Conservation (phyloP, 2,888 invertebrate species). For the Hyposoter didymator region DNA sequence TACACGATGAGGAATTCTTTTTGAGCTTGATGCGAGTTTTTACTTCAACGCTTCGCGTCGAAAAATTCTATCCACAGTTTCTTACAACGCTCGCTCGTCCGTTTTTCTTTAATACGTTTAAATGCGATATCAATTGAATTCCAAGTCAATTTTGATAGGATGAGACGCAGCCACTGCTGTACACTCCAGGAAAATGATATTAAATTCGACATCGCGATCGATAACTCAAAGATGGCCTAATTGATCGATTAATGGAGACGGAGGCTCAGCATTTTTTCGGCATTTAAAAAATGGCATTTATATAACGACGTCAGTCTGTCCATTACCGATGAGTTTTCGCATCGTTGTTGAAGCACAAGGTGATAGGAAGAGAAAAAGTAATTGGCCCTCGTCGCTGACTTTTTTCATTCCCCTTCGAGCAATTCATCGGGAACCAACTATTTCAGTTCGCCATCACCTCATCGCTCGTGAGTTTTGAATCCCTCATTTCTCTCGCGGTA, state of each 20-base stretch:
- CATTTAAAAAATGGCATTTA: background rate
- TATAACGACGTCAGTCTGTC: constrained; percentile 29
- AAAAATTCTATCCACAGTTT: background rate
- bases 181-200: background rate
- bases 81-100: background rate
- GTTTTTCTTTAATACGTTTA: background rate
- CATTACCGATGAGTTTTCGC: constrained; percentile 54
- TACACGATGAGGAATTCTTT: background rate
- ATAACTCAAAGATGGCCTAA: background rate
- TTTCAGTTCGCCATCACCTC: constrained; percentile 37
- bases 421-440: constrained; percentile 37
- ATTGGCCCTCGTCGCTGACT: background rate
- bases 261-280: background rate
- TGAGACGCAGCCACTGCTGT: no score
- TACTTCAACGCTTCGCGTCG: background rate
- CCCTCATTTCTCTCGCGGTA: constrained; percentile 35
- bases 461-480: constrained; percentile 44
- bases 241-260: background rate
- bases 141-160: background rate
- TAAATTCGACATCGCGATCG: background rate
- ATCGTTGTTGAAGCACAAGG: constrained; percentile 34
- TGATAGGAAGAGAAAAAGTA: constrained; percentile 7
- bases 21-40: background rate
- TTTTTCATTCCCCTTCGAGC: constrained; percentile 27
- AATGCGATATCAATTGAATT: background rate